These are phyloP conservation scores for Adineta ricciae DNA, from an alignment of 2,888 invertebrate species.

Conservation along the genomic window DNA sequence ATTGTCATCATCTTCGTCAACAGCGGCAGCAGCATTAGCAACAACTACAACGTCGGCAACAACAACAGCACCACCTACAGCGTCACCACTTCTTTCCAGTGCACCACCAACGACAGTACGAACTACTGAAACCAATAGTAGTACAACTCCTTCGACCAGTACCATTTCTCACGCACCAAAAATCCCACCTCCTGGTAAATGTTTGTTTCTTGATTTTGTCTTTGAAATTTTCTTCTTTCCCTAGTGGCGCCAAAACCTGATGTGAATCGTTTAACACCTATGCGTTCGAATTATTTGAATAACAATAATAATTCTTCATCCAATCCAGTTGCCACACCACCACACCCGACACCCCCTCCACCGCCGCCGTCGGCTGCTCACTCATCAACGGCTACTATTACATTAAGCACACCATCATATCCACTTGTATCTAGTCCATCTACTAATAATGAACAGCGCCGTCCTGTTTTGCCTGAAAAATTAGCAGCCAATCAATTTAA, in stretches of 20 bases:
- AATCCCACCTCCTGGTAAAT: slow-evolving; percentile 9
- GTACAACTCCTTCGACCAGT: neutral
- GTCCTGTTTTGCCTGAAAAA: neutral
- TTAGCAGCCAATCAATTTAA: neutral
- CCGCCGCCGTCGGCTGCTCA: neutral
- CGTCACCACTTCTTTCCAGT: neutral
- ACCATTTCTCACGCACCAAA: neutral
- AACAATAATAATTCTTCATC: neutral
- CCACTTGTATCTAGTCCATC: too few relatives aligned
- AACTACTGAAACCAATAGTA: neutral
- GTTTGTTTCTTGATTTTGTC: neutral
- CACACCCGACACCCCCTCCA: neutral
- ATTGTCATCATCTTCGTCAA: neutral
- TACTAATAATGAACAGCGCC: neutral
- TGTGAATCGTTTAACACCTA: slow-evolving; percentile 1
- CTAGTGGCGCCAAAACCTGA: slow-evolving; percentile 2
- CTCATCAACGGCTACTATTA: neutral
- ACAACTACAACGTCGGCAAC: too few relatives aligned
- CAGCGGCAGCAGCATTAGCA: neutral
- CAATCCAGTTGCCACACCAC: neutral
- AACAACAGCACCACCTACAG: neutral
- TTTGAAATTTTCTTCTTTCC: neutral
- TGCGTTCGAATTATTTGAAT: slow-evolving; percentile 1
- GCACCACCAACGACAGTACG: neutral
- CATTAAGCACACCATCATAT: neutral